Evolutionary conservation across 2,888 invertebrate genomes (phyloP), one percentile per base, ranked within the genome.

Genomic region (Marronus borbonicus): DNA sequence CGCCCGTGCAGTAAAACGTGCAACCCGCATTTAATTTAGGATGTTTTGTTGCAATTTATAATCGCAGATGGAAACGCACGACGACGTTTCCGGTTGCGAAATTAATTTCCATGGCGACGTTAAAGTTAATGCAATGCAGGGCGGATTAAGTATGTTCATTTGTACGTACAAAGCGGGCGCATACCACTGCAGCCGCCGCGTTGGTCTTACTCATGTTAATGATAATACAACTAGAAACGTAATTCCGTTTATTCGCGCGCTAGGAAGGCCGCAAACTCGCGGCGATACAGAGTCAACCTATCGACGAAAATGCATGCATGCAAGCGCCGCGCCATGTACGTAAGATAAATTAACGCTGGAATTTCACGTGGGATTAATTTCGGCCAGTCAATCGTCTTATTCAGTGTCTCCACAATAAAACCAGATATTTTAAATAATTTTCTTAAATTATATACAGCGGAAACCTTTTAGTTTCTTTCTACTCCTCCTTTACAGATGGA

Each of bases 401-500:
- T 24, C 24, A 24, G 24, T 24, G 2, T 1, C 24, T 39, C 39
- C 3, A 39, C 5, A 39, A 8, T 39, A 39, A 39, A 39, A 39
- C 39, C 1, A 39, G 8, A 24, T 24, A 24, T 24, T 2, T 24
- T 24, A 24, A 24, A 24, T 24, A 24, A 24, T 24, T 24, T 24
- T 24, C 2, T 24, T 0, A 1, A 17, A 24, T 24, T 24, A 24
- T 2, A 24, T 24, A 1, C 2, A 52, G 7, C 12, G 4, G 12
- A 52, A 12, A 17, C 14, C 12, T 0, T 52, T 17, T 3, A 3
- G 17, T 17, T 17, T n/a, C 3, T 55, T 55, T 55, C 17, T 17
- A 50, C 2, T 50, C 1, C 12, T 60, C 74, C 28, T 79, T 87
- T 88, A 24, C 87, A 94, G 94, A 94, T 89, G 93, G 93, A 82